A percentile compares a stretch with the other conserved stretches of the same genome.
Conservation (phyloP, 2,797 vertebrate species). For the Dromococcyx pavoninus region DNA sequence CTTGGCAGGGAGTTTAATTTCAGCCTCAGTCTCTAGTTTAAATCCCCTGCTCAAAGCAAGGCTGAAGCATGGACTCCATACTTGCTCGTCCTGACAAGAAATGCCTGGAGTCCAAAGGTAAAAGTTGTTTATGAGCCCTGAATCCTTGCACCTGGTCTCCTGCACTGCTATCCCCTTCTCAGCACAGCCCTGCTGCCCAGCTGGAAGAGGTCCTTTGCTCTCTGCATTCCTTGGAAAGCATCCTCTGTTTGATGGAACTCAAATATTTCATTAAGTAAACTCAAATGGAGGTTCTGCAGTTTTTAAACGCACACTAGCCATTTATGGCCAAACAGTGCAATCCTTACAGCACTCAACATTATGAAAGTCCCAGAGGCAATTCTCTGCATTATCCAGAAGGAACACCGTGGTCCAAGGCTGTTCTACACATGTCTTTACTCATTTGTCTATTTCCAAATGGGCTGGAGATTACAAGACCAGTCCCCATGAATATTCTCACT, state of each 20-base stretch:
- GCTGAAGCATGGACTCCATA: neutral
- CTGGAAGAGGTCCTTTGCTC: neutral
- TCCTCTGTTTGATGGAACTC: neutral
- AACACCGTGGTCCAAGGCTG: neutral
- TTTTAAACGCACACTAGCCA: neutral
- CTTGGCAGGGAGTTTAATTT: neutral
- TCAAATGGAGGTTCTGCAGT: neutral
- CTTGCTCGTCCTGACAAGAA: neutral
- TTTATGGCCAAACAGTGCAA: neutral
- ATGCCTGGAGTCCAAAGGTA: neutral
- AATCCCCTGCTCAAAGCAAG: fast-evolving
- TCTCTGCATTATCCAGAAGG: fast-evolving
- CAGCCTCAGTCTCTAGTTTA: neutral
- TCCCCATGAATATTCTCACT: neutral
- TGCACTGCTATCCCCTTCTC: neutral
- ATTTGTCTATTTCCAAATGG: neutral
- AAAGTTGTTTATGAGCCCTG: neutral
- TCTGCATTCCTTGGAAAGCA: slow-evolving; percentile 19
- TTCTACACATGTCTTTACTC: neutral
- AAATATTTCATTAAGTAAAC: neutral
- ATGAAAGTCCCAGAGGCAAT: neutral
- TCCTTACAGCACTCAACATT: fast-evolving
- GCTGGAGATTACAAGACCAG: neutral
- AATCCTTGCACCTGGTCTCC: slow-evolving; percentile 12
- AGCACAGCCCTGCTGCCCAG: neutral